A percentile compares a stretch with the other conserved stretches of the same genome.
Conservation (phyloP, 2,888 invertebrate genomes). For the Sycophila texana region DNA sequence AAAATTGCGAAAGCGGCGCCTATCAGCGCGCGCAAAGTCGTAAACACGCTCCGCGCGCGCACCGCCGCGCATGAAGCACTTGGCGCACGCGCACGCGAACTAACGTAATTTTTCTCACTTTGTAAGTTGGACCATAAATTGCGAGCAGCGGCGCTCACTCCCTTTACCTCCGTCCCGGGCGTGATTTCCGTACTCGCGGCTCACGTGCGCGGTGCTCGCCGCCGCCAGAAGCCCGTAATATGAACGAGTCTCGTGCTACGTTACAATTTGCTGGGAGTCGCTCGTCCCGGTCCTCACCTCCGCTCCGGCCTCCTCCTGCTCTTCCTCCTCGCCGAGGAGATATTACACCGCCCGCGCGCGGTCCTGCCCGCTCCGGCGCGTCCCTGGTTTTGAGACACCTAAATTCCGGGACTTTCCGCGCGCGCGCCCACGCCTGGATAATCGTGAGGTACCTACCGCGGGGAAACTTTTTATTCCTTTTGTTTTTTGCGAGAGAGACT, state of each 20-base stretch:
- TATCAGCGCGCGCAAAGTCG: conserved; percentile 28
- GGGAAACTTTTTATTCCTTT: no score
- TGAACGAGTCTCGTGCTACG: conserved; percentile 60
- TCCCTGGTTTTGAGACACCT: conserved; percentile 48
- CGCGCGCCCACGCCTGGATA: conserved; percentile 23
- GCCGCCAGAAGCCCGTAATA: conserved; percentile 23
- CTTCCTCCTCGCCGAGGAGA: conserved; percentile 11
- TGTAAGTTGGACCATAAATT: conserved; percentile 72
- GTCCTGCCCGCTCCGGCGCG: not conserved
- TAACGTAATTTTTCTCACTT: conserved; percentile 74
- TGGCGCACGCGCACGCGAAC: conserved; percentile 64
- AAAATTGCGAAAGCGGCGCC: not conserved
- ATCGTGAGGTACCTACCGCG: conserved; percentile 34
- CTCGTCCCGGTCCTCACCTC: conserved; percentile 5
- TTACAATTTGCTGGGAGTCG: conserved; percentile 62
- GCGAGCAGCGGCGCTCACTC: conserved; percentile 56
- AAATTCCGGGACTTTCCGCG: conserved; percentile 42
- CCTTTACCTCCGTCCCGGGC: conserved; percentile 24
- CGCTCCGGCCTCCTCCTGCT: not conserved
- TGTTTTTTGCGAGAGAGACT: no score
- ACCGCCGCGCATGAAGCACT: conserved; percentile 64
- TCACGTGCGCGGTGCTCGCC: conserved; percentile 5
- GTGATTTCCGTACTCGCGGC: conserved; percentile 58
- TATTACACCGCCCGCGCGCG: conserved; percentile 20
- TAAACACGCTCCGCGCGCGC: conserved; percentile 28